phyloP scores from a whole-genome alignment of 2,797 vertebrate genomes.

The Limosa lapponica region DNA sequence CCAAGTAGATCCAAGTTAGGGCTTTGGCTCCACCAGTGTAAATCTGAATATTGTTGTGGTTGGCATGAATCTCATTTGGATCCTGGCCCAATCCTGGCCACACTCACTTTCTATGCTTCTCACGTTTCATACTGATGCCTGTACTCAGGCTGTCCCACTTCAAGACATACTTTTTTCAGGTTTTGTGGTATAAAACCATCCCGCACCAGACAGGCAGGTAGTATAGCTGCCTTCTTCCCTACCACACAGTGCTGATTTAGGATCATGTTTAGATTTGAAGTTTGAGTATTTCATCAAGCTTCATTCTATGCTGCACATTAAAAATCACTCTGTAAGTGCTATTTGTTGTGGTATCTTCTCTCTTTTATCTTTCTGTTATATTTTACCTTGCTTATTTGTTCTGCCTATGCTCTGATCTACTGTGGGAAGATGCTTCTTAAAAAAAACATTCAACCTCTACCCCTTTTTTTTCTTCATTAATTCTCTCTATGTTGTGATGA shows the following conservation, averaged over 20 bases:
- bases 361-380: background rate
- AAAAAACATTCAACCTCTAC: background rate
- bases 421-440: background rate
- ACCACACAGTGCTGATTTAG: background rate
- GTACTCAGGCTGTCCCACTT: background rate
- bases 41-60: conserved; percentile 32
- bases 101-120: background rate
- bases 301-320: background rate
- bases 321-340: background rate
- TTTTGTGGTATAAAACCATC: background rate
- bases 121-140: background rate
- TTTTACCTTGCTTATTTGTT: conserved; percentile 1
- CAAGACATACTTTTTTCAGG: conserved; percentile 1
- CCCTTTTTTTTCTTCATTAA: background rate
- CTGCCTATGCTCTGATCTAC: background rate
- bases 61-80: conserved; percentile 11
- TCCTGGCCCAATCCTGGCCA: background rate
- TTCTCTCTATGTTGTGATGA: conserved; percentile 2
- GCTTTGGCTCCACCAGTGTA: background rate
- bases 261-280: background rate
- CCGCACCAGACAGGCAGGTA: background rate
- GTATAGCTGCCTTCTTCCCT: background rate
- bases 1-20: conserved; percentile 1
- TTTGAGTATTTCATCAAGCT: conserved; percentile 32
- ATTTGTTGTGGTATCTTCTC: background rate